Base-by-base conservation (phyloP, 2,888 invertebrate species). In the Eupithecia exiguata region DNA sequence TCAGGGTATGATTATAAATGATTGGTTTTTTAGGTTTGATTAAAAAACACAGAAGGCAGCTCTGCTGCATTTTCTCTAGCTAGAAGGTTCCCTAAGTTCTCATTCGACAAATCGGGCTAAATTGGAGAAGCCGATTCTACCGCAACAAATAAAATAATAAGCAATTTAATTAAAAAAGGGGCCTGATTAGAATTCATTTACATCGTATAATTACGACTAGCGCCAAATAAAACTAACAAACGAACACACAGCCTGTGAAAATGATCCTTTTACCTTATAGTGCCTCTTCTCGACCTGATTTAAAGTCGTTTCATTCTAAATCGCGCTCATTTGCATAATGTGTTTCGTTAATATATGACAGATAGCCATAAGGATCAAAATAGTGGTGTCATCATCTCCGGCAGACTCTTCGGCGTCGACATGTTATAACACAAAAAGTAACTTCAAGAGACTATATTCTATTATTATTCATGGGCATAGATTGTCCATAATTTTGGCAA, bases 401-500 rank as follows among this genome's bases (percentile, higher is more conserved):
- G 82, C 78, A 90, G 90, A 90, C 90, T 83, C 73, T 71, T 74
- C 82, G 92, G 91, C 92, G 91, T 82, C 91, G 82, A 80, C 49
- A 53, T 63, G 67, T 58, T 80, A 62, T 74, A 72, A 82, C 81
- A 82, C 84, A 70, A 70, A 68, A 75, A 36, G 49, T 83, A 80
- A 80, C 77, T 72, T 78, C 74, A 71, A 74, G 78, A 84, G 82
- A 78, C 83, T 78, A 71, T 70, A 76, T 77, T 83, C 82, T 85
- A 82, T 81, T 84, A 84, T 84, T 84, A 85, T 84, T 86, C 81
- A 84, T 81, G 66, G 75, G 61, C 72, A 66, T 84, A 83, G 83
- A 81, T 77, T 80, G 78, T 77, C 78, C 83, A 83, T 86, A 81
- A 84, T 86, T 86, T 85, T 77, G 74, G 68, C 80, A 79, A 70